Conservation (phyloP, 2,888 invertebrate genomes). For the Eupsilia transversa region DNA sequence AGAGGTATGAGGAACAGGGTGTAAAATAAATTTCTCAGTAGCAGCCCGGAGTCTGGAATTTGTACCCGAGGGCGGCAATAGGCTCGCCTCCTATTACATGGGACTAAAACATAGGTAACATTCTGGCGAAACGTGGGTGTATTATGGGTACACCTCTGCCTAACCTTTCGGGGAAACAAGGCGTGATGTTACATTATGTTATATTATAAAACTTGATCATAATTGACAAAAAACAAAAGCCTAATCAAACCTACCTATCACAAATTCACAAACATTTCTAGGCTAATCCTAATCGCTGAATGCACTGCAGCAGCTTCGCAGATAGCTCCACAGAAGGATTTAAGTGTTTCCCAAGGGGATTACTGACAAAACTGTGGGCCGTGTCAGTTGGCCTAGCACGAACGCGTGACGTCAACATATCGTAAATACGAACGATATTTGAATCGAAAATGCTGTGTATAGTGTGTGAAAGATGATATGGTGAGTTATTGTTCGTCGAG, state of each 20-base stretch:
- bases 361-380: constrained; percentile 28
- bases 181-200: too few species aligned
- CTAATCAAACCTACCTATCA: neutral
- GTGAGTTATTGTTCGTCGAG: too few species aligned
- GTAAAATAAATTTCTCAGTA: too few species aligned
- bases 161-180: too few species aligned
- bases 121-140: too few species aligned
- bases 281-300: constrained; percentile 26
- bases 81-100: too few species aligned
- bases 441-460: neutral
- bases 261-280: constrained; percentile 2
- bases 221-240: neutral
- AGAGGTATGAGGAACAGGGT: too few species aligned
- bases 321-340: constrained; percentile 56
- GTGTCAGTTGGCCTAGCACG: neutral
- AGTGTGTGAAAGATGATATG: neutral
- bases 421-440: neutral
- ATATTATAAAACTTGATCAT: too few species aligned
- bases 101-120: too few species aligned
- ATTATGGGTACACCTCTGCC: too few species aligned
- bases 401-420: neutral
- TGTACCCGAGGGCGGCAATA: too few species aligned
- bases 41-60: too few species aligned
- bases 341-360: constrained; percentile 44
- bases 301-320: constrained; percentile 33